These are phyloP conservation scores for Atractosteus spatula DNA, from an alignment of 2,113 vertebrate genomes.

Conservation along the genomic window DNA sequence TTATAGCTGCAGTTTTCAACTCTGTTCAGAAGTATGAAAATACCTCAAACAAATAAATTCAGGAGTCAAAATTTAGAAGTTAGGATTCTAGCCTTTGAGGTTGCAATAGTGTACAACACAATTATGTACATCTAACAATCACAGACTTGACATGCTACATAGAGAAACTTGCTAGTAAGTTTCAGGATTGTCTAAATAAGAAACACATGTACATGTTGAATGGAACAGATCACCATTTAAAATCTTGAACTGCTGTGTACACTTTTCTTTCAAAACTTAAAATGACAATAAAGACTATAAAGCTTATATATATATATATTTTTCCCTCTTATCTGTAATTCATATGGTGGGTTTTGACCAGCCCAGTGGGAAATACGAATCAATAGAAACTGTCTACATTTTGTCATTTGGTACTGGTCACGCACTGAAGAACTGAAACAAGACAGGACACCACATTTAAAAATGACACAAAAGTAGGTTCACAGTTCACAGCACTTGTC, in stretches of 20 bases:
- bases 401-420: not conserved
- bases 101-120: too few species aligned
- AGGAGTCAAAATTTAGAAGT: too few species aligned
- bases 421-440: constrained; percentile 22
- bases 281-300: too few species aligned
- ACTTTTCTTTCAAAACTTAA: not conserved
- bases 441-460: constrained; percentile 46
- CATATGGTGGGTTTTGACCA: constrained; percentile 10
- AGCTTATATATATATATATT: too few species aligned
- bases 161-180: too few species aligned
- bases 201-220: not conserved
- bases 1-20: too few species aligned
- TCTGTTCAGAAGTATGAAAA: too few species aligned
- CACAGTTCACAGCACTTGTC: constrained; percentile 48
- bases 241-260: not conserved
- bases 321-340: not conserved
- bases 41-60: too few species aligned
- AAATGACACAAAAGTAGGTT: constrained; percentile 39
- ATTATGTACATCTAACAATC: too few species aligned
- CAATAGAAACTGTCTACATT: not conserved
- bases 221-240: not conserved
- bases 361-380: not conserved
- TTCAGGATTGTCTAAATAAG: not conserved
- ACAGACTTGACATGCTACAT: too few species aligned
- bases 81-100: too few species aligned